Percentiles rank a stretch among this genome's conserved stretches.
Evolutionary conservation across 1,140 invertebrate genomes (phyloP).

Genomic region (Anoplolepis gracilipes): DNA sequence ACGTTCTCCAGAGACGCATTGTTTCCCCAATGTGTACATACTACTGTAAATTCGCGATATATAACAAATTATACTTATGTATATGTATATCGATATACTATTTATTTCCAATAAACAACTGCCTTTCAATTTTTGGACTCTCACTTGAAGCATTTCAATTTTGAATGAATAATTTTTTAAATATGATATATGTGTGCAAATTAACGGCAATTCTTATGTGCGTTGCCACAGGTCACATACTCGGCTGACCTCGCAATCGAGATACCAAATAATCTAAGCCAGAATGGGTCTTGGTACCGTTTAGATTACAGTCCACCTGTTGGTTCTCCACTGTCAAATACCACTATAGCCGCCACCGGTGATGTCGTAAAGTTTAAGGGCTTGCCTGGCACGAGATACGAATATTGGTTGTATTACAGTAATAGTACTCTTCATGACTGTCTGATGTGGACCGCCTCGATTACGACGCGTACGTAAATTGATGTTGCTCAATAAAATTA

Average conservation of each 20-base stretch:
- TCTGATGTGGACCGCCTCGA: too few species aligned
- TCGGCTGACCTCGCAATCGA: slow-evolving; percentile 94
- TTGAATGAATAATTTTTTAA: slow-evolving; percentile 1
- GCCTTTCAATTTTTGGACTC: not conserved
- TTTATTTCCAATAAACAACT: slow-evolving; percentile 9
- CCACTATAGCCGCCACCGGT: too few species aligned
- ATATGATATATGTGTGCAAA: too few species aligned
- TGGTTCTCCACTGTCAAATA: too few species aligned
- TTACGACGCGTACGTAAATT: slow-evolving; percentile 91
- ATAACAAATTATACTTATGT: slow-evolving; percentile 53
- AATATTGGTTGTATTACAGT: too few species aligned
- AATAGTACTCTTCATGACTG: too few species aligned
- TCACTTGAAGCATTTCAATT: not conserved
- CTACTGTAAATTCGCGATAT: slow-evolving; percentile 6
- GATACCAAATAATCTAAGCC: slow-evolving; percentile 92
- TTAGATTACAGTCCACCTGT: too few species aligned
- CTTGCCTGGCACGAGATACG: too few species aligned
- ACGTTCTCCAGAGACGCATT: slow-evolving; percentile 57
- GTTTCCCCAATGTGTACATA: slow-evolving; percentile 42
- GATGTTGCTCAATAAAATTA: not conserved
- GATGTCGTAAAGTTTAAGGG: too few species aligned
- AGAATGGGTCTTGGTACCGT: too few species aligned
- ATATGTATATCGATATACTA: not conserved
- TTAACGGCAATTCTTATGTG: slow-evolving; percentile 21
- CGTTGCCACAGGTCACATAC: slow-evolving; percentile 83